Evolutionary conservation across 2,797 vertebrate genomes (phyloP), one percentile per base, ranked within the genome.

Genomic region (Amphiprion clarkii): DNA sequence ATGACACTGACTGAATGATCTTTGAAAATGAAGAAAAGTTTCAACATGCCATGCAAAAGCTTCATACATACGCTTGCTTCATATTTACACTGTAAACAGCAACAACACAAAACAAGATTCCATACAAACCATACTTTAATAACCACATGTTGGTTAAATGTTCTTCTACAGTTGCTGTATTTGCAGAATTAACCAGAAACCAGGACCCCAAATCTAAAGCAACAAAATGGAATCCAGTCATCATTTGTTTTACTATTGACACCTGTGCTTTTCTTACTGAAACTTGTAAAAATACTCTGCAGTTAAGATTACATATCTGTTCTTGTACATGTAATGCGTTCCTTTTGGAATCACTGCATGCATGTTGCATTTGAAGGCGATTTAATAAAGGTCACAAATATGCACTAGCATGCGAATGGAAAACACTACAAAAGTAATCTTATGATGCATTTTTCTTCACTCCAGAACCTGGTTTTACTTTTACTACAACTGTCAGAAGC

Each of bases 401-500:
- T 17, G 8, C 33, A 36, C 8, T 8, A 31, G 31, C 2, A 11
- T 3, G 11, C 10, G 2, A 9, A 39, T 39, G 11, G 36, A 39
- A 39, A 39, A 39, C 33, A 33, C 36, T 39, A 9, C 36, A 39
- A 12, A 39, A 39, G 46, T 48, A n/a, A 17, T 9, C 46, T n/a
- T 48, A 48, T n/a, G 44, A 9, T 19, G 46, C 2, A 17, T 19
- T 19, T n/a, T 19, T n/a, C 8, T 44, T 55, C 7, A 52, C 11
- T 70, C 7, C 33, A 66, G 61, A 78, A 58, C 23, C 49, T 62
- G n/a, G 13, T 55, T 65, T 74, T 62, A 51, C 67, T 21, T 74
- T 48, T 52, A 49, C 48, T 74, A 36, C 49, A 11, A 36, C 58
- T 46, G 49, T 72, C 52, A 42, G 44, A 78, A 40, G 2, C 55